These are phyloP conservation scores for Prunella strophiata DNA, from an alignment of 2,797 vertebrate genomes.

Conservation along the genomic window DNA sequence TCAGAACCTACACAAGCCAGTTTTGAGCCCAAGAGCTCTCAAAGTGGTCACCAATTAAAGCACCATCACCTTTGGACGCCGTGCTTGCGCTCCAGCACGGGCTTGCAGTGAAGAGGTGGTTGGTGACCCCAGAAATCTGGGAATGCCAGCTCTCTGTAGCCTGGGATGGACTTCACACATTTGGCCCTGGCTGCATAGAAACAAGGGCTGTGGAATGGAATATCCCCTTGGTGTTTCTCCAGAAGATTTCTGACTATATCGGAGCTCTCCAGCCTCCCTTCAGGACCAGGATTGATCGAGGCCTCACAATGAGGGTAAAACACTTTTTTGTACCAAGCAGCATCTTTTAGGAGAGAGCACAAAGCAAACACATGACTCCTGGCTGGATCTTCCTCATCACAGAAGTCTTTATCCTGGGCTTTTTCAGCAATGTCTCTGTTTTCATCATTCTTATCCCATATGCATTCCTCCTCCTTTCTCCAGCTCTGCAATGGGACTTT, in stretches of 20 bases:
- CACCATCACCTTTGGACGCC: constrained; percentile 82
- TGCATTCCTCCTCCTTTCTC: neutral
- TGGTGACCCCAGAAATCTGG: constrained; percentile 92
- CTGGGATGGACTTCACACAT: constrained; percentile 81
- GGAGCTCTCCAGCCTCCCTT: neutral
- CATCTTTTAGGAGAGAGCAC: neutral
- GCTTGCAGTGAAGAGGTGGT: constrained; percentile 71
- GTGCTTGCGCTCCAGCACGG: constrained; percentile 76
- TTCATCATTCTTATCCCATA: neutral
- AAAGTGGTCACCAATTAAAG: neutral
- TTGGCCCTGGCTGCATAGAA: constrained; percentile 75
- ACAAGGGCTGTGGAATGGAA: constrained; percentile 77
- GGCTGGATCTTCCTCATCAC: neutral
- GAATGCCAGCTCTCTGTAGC: constrained; percentile 84
- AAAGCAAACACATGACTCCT: neutral
- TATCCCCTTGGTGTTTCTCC: constrained; percentile 55
- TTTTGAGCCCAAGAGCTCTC: neutral
- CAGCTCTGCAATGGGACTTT: constrained; percentile 3
- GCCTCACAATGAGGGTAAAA: neutral
- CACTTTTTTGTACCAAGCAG: neutral
- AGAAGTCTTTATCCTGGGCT: neutral
- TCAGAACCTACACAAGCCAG: neutral
- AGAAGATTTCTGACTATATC: constrained; percentile 49
- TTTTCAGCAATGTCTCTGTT: neutral
- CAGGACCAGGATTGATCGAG: neutral